phyloP scores from a whole-genome alignment of 2,797 vertebrate genomes.

The Phylloscopus collybita region DNA sequence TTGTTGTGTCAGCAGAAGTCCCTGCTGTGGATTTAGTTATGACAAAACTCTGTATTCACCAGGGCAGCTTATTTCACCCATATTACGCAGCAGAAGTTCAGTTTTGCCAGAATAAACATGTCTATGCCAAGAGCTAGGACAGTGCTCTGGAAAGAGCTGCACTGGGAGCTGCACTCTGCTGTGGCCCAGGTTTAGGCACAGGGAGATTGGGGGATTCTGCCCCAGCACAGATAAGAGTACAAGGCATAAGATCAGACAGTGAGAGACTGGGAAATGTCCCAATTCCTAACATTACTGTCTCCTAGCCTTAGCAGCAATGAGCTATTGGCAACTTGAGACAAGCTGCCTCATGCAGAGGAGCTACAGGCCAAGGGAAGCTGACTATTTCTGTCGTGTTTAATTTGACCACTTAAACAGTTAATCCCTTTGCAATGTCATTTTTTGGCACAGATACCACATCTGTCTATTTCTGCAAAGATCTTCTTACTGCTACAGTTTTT shows the following conservation, averaged over 20 bases:
- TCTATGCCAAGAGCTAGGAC: not conserved
- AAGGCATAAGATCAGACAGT: conserved; percentile 7
- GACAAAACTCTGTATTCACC: conserved; percentile 9
- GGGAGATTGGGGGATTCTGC: not conserved
- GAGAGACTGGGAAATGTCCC: conserved; percentile 47
- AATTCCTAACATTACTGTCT: conserved; percentile 37
- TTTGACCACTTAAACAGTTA: conserved; percentile 66
- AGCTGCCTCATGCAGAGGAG: conserved; percentile 47
- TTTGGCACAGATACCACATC: conserved; percentile 54
- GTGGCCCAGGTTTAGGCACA: not conserved
- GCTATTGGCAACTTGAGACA: conserved; percentile 60
- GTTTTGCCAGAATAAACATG: conserved; percentile 24
- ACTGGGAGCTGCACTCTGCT: not conserved
- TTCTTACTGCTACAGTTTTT: conserved; percentile 48
- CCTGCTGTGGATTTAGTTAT: not conserved
- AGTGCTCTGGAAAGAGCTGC: not conserved
- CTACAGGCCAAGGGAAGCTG: conserved; percentile 56
- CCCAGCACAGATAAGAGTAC: not conserved
- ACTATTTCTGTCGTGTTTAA: conserved; percentile 64
- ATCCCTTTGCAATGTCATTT: conserved; percentile 60
- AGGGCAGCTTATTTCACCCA: conserved; percentile 16
- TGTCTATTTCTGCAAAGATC: conserved; percentile 51
- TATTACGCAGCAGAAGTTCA: not conserved
- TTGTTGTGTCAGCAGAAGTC: conserved; percentile 25
- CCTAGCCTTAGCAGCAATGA: conserved; percentile 31